Evolutionary conservation across 2,113 vertebrate genomes (phyloP).

Genomic region (Eptesicus fuscus): DNA sequence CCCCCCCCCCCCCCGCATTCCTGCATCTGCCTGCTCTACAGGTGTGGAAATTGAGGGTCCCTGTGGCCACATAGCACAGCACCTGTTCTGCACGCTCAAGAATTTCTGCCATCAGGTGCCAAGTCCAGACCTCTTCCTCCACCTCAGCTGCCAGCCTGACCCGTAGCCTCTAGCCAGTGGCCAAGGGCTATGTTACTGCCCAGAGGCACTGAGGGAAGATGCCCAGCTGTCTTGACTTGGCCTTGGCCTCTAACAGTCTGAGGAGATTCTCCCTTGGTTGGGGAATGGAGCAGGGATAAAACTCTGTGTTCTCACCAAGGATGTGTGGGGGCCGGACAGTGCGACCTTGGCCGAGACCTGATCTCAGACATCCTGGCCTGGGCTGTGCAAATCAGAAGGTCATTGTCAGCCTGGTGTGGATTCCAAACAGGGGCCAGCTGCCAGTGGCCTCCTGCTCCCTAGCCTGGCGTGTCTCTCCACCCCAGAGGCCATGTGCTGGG

Average conservation of each 20-base stretch:
- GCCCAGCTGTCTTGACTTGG: background rate
- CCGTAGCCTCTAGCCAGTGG: background rate
- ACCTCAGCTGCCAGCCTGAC: background rate
- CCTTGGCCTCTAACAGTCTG: background rate
- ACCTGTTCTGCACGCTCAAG: background rate
- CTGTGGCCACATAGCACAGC: background rate
- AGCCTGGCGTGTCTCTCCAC: background rate
- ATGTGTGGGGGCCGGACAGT: background rate
- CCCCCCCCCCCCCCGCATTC: background rate
- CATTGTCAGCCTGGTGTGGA: constrained; percentile 46
- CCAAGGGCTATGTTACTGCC: background rate
- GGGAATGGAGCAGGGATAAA: background rate
- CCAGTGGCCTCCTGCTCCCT: background rate
- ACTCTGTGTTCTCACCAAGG: background rate
- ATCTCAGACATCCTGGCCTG: background rate
- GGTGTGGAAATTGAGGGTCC: background rate
- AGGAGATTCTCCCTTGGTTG: background rate
- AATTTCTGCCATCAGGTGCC: too few relatives aligned
- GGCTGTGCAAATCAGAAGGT: constrained; percentile 28
- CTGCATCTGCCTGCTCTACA: background rate
- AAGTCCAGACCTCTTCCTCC: background rate
- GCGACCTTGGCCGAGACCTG: constrained; percentile 46
- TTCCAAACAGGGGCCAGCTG: background rate
- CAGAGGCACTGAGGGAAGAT: background rate
- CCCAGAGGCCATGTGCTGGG: background rate